Evolutionary conservation across 2,888 invertebrate species (phyloP).

Genomic region (Agrotis exclamationis): DNA sequence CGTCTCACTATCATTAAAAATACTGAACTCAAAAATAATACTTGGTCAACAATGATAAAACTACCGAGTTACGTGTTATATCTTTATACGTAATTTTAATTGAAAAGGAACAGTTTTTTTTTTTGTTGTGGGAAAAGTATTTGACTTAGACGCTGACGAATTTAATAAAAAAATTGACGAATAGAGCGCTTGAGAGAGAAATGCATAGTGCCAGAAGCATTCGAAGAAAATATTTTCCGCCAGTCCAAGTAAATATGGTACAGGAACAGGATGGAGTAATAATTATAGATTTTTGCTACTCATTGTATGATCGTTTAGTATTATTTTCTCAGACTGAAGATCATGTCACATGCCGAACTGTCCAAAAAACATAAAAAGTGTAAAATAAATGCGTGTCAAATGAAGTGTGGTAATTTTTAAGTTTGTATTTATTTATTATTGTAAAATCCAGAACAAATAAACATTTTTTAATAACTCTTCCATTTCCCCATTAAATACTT

Average conservation of each 20-base stretch:
- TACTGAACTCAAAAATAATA: conserved; percentile 78
- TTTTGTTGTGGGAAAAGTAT: background rate
- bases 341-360: background rate
- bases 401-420: conserved; percentile 21
- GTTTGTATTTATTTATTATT: conserved; percentile 15
- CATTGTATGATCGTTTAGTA: conserved; percentile 16
- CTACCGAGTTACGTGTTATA: conserved; percentile 43
- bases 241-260: background rate
- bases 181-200: conserved; percentile 4
- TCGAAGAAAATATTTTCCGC: background rate
- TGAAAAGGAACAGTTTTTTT: conserved; percentile 17
- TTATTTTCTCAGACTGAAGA: conserved; percentile 26
- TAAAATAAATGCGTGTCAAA: conserved; percentile 63
- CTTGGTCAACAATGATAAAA: conserved; percentile 63
- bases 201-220: background rate
- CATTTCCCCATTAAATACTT: conserved; percentile 55
- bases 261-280: background rate
- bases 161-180: background rate
- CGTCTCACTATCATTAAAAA: conserved; percentile 81
- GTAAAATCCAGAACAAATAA: conserved; percentile 16
- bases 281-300: conserved; percentile 18
- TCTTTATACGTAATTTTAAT: conserved; percentile 22
- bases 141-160: background rate
- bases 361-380: conserved; percentile 24
- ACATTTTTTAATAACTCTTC: conserved; percentile 24